Conservation (phyloP, 2,797 vertebrate genomes). For the Sebastes oblongus region DNA sequence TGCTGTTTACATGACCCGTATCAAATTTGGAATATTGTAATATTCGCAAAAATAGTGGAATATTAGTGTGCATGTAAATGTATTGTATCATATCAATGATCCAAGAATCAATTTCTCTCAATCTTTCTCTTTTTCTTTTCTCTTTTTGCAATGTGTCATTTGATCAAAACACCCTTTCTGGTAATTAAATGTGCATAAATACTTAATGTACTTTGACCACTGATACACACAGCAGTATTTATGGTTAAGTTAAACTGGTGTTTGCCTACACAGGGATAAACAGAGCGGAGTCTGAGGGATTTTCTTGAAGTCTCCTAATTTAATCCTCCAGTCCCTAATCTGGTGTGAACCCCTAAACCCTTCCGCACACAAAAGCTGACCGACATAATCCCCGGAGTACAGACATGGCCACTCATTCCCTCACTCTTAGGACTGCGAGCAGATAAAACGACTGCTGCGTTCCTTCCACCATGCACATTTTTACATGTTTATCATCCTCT, state of each 20-base stretch:
- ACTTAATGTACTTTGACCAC: slow-evolving; percentile 54
- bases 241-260: slow-evolving; percentile 55
- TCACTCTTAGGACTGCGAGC: slow-evolving; percentile 20
- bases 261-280: slow-evolving; percentile 68
- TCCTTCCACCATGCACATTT: slow-evolving; percentile 9
- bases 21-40: background rate
- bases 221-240: slow-evolving; percentile 35
- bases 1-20: background rate
- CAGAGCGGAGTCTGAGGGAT: slow-evolving; percentile 65
- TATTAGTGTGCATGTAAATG: background rate
- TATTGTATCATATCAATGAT: background rate
- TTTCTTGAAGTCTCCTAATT: slow-evolving; percentile 81
- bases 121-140: background rate
- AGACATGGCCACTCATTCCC: slow-evolving; percentile 62
- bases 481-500: slow-evolving; percentile 28
- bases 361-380: slow-evolving; percentile 73
- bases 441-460: slow-evolving; percentile 11
- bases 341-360: slow-evolving; percentile 80
- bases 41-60: background rate
- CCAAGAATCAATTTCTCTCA: background rate
- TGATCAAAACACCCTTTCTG: slow-evolving; percentile 12
- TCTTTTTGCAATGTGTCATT: slow-evolving; percentile 6
- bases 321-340: slow-evolving; percentile 79
- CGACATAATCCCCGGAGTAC: slow-evolving; percentile 69
- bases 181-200: slow-evolving; percentile 57